Percentiles rank a stretch among this genome's conserved stretches.
phyloP scores from a whole-genome alignment of 2,888 invertebrate genomes.

The Habrosyne pyritoides region DNA sequence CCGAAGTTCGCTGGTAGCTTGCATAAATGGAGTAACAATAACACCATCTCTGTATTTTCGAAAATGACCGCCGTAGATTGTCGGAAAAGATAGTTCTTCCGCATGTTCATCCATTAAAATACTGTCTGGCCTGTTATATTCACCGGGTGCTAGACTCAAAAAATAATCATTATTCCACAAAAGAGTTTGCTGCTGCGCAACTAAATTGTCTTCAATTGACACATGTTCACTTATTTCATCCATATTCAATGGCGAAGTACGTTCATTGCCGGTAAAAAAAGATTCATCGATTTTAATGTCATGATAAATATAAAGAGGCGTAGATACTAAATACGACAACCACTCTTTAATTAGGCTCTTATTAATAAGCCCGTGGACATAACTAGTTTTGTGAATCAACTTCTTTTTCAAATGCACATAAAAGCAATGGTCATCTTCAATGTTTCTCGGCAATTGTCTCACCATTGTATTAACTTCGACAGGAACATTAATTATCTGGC shows the following conservation, averaged over 20 bases:
- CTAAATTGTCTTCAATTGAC: constrained; percentile 30
- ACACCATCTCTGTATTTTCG: constrained; percentile 35
- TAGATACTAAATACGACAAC: constrained; percentile 30
- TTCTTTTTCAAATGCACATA: constrained; percentile 30
- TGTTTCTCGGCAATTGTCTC: constrained; percentile 32
- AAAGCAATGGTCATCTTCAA: constrained; percentile 29
- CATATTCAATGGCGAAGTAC: constrained; percentile 21
- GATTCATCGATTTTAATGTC: constrained; percentile 30
- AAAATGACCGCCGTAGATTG: constrained; percentile 43
- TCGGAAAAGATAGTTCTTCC: constrained; percentile 56
- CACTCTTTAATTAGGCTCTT: constrained; percentile 31
- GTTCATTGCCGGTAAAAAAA: constrained; percentile 25
- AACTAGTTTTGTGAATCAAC: constrained; percentile 31
- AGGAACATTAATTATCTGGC: constrained; percentile 45
- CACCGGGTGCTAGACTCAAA: constrained; percentile 23
- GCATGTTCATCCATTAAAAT: constrained; percentile 47
- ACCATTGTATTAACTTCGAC: constrained; percentile 39
- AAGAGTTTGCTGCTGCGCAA: constrained; percentile 30
- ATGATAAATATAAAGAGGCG: constrained; percentile 32
- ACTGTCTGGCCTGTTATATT: constrained; percentile 27
- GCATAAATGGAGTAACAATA: constrained; percentile 33
- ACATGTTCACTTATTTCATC: constrained; percentile 35
- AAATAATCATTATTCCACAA: constrained; percentile 27
- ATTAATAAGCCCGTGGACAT: constrained; percentile 29
- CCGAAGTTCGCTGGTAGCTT: constrained; percentile 37